Base-by-base conservation (phyloP, 2,113 vertebrate species). In the Dasyornis broadbenti region DNA sequence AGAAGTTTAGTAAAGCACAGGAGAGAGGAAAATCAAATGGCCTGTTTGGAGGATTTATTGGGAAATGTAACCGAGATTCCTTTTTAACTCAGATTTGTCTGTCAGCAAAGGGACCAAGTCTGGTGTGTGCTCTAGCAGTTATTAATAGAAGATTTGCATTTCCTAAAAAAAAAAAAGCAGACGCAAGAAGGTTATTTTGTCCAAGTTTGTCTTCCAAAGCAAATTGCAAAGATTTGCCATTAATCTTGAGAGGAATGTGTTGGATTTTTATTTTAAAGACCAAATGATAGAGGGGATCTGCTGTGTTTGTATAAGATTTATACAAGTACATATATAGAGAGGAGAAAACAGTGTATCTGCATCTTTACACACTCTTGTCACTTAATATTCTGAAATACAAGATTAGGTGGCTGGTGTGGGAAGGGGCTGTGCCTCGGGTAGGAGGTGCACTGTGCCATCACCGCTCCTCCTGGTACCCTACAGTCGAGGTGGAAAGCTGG, bases 381-480 rank as follows among this genome's bases (percentile, higher is more conserved):
- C 31, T 33, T 42, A 18, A 35, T 57, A 33, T 13, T 76, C 49
- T 86, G 40, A n/a, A 76, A 35, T 27, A 19, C n/a, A n/a, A n/a
- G n/a, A n/a, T n/a, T n/a, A n/a, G 7, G 13, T 16, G 31, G 33
- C 49, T n/a, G 27, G 4, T 9, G 6, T 10, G 59, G 83, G 42
- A 53, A 50, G n/a, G 18, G 24, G 3, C 27, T 6, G 3, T 76
- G 70, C 52, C n/a, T 6, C 0, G 1, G 11, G 12, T 14, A 30
- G 31, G 11, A 22, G 24, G 11, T 5, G 2, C 7, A 0, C 22
- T 6, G 14, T 52, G 64, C 49, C 45, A 26, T 28, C 44, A 2
- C 7, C 9, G 0, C 56, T 28, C 5, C 30, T 42, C 8, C 20
- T 11, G 17, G 63, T 5, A 0, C 52, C 76, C 65, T 28, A 4